Evolutionary conservation across 2,797 vertebrate species (phyloP).

Genomic region (Linurgus olivaceus): DNA sequence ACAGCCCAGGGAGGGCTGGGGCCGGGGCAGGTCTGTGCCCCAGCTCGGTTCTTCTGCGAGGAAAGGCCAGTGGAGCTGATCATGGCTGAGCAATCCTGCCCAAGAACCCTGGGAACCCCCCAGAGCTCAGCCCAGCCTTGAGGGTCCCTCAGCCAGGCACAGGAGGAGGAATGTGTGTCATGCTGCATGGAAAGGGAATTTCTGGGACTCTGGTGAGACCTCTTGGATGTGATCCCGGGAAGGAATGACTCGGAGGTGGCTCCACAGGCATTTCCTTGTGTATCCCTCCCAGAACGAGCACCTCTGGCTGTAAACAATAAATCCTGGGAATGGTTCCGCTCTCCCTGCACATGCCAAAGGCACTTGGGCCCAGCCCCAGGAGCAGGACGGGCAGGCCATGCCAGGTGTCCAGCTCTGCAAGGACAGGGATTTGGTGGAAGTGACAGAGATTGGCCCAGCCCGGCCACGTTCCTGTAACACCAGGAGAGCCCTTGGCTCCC

Average conservation of each 20-base stretch:
- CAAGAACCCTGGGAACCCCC: neutral
- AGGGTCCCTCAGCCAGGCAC: neutral
- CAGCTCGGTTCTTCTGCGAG: neutral
- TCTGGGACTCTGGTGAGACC: neutral
- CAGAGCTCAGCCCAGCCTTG: neutral
- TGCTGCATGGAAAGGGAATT: neutral
- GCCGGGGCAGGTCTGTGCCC: rapidly evolving
- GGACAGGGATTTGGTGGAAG: neutral
- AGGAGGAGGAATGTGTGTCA: neutral
- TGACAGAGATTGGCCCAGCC: neutral
- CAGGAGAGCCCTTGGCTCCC: neutral
- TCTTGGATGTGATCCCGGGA: rapidly evolving
- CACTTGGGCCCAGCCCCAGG: neutral
- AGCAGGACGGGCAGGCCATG: neutral
- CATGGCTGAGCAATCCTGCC: neutral
- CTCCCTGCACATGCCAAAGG: neutral
- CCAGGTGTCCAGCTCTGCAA: rapidly evolving
- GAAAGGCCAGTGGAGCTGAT: neutral
- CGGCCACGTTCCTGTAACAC: neutral
- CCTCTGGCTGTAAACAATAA: neutral
- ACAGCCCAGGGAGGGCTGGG: rapidly evolving
- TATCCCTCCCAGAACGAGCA: neutral
- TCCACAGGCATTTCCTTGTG: neutral
- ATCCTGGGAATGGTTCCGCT: neutral
- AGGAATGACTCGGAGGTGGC: neutral